Evolutionary conservation across 1,140 invertebrate genomes (phyloP).

Genomic region (Ridgeia piscesae): DNA sequence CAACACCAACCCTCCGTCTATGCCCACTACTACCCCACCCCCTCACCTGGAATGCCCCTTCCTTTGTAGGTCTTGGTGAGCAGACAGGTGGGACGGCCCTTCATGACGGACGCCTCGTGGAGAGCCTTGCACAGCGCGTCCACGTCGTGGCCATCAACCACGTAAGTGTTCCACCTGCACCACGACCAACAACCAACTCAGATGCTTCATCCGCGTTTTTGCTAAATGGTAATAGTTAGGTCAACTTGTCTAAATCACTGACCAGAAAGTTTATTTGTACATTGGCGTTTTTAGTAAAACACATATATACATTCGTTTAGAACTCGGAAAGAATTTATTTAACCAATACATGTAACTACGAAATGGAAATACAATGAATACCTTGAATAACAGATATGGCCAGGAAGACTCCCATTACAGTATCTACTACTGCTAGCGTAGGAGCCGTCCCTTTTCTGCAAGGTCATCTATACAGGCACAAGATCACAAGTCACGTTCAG

Average conservation of each 20-base stretch:
- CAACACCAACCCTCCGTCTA: not conserved
- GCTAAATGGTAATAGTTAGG: not conserved
- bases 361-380: no score
- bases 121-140: slow-evolving; percentile 80
- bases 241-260: not conserved
- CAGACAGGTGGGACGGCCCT: slow-evolving; percentile 87
- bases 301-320: no score
- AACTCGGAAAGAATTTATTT: no score
- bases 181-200: slow-evolving; percentile 14
- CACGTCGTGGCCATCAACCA: slow-evolving; percentile 96
- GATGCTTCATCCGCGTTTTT: not conserved
- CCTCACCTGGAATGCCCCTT: slow-evolving; percentile 66
- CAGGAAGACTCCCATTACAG: no score
- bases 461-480: no score
- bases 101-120: slow-evolving; percentile 70
- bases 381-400: no score
- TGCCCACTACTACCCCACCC: not conserved
- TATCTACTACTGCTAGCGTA: no score
- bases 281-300: no score
- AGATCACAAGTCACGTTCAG: no score
- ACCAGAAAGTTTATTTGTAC: not conserved
- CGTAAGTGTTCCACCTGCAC: slow-evolving; percentile 73
- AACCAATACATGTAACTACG: no score
- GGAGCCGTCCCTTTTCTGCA: no score
- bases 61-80: slow-evolving; percentile 97